Evolutionary conservation across 2,797 vertebrate species (phyloP).

Genomic region (Rhynchonycteris naso): DNA sequence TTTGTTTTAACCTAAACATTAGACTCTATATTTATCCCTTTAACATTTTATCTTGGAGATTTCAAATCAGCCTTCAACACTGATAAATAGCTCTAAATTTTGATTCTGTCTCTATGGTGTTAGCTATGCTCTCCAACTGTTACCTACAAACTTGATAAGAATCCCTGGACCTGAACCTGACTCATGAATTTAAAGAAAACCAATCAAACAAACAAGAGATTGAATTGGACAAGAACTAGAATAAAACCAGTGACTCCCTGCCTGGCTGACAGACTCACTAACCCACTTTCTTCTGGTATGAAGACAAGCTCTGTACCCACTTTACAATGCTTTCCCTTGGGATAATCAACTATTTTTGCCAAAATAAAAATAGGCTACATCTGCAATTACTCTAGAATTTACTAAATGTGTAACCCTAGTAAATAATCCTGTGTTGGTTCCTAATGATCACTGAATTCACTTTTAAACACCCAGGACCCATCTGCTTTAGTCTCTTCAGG

Average conservation of each 20-base stretch:
- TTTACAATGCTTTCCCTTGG: not conserved
- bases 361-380: slow-evolving; percentile 46
- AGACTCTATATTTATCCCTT: slow-evolving; percentile 70
- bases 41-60: slow-evolving; percentile 73
- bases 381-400: slow-evolving; percentile 21
- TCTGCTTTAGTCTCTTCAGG: not conserved
- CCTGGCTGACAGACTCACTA: slow-evolving; percentile 40
- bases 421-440: not conserved
- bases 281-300: not conserved
- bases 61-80: slow-evolving; percentile 78
- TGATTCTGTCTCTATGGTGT: slow-evolving; percentile 61
- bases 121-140: slow-evolving; percentile 67
- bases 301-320: slow-evolving; percentile 19
- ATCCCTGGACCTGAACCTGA: slow-evolving; percentile 44
- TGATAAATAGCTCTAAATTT: slow-evolving; percentile 65
- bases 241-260: slow-evolving; percentile 9
- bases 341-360: not conserved
- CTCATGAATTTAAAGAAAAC: slow-evolving; percentile 57
- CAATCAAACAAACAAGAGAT: slow-evolving; percentile 43
- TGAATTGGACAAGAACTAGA: slow-evolving; percentile 31
- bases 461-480: not conserved
- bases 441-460: not conserved
- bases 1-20: slow-evolving; percentile 69
- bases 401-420: slow-evolving; percentile 22
- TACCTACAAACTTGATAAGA: slow-evolving; percentile 70